Evolutionary conservation across 1,140 invertebrate species (phyloP).

Genomic region (Drosophila obscura): DNA sequence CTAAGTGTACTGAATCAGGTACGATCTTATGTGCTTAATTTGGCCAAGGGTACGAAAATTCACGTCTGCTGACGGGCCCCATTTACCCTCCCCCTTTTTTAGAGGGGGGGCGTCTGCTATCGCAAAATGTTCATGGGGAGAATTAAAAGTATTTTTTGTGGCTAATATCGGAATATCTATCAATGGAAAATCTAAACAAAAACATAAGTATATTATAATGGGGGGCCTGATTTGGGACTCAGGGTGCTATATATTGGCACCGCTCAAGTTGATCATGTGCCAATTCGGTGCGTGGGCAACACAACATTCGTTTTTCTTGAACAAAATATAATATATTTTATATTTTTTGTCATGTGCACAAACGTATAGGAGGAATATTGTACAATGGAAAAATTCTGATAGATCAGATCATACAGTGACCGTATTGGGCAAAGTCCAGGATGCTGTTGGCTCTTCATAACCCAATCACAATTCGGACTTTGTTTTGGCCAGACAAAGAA

Average conservation of each 20-base stretch:
- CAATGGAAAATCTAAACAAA: constrained; percentile 32
- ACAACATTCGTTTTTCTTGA: constrained; percentile 16
- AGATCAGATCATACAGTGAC: constrained; percentile 27
- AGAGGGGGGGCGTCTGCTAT: neutral
- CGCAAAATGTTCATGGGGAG: constrained; percentile 1
- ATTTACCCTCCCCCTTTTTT: constrained; percentile 10
- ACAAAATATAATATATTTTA: neutral
- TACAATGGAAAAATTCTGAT: constrained; percentile 44
- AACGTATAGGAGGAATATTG: constrained; percentile 14
- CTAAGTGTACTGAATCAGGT: constrained; percentile 3
- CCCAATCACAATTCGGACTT: constrained; percentile 17
- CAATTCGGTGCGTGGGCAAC: constrained; percentile 54
- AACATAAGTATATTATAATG: constrained; percentile 18
- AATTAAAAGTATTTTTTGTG: constrained; percentile 9
- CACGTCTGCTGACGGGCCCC: constrained; percentile 12
- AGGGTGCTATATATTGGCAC: no score
- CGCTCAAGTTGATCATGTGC: constrained; percentile 58
- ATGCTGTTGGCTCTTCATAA: constrained; percentile 41
- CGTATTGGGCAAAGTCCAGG: constrained; percentile 43
- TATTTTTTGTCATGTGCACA: constrained; percentile 7
- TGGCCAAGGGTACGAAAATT: constrained; percentile 41
- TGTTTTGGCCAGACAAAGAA: constrained; percentile 6
- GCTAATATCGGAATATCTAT: constrained; percentile 22
- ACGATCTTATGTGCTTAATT: constrained; percentile 3
- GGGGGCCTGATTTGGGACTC: constrained; percentile 34